A percentile compares a stretch with the other conserved stretches of the same genome.
phyloP scores from a whole-genome alignment of 1,140 invertebrate genomes.

The Gonatopus flavifemur region DNA sequence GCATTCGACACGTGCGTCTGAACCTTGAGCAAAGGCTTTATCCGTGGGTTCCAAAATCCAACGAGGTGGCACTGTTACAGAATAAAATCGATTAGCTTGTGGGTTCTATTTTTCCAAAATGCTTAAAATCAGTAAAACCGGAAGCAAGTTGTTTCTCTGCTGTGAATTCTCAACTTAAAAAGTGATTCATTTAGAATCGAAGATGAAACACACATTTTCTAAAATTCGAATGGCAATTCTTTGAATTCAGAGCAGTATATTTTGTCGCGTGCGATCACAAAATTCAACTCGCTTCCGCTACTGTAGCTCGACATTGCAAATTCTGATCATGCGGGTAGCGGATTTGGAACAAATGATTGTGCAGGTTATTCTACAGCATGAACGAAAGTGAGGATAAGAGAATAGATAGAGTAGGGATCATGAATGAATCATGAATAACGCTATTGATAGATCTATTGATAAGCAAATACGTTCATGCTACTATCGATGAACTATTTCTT shows the following conservation, averaged over 20 bases:
- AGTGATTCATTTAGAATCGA: neutral
- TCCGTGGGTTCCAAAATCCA: constrained; percentile 96
- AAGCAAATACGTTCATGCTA: no score
- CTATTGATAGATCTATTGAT: no score
- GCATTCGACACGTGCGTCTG: constrained; percentile 90
- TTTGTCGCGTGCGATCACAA: constrained; percentile 21
- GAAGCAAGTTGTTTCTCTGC: constrained; percentile 21
- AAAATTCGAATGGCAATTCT: neutral
- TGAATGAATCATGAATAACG: no score
- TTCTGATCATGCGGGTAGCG: constrained; percentile 31
- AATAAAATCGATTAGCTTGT: constrained; percentile 18
- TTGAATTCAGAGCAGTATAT: constrained; percentile 1
- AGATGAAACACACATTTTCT: no score
- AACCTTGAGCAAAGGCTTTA: constrained; percentile 91
- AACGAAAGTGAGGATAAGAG: constrained; percentile 9
- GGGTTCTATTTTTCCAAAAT: neutral
- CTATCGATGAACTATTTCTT: constrained; percentile 11
- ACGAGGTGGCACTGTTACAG: constrained; percentile 83
- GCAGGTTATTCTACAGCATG: constrained; percentile 28
- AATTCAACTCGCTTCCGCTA: constrained; percentile 29
- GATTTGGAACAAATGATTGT: no score
- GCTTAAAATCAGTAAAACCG: constrained; percentile 19
- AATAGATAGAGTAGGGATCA: constrained; percentile 14
- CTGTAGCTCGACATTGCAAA: constrained; percentile 18
- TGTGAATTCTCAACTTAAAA: neutral